These are phyloP conservation scores for Halichondria panicea DNA, from an alignment of 37 sponge, comb jelly and placozoan species.

Conservation along the genomic window DNA sequence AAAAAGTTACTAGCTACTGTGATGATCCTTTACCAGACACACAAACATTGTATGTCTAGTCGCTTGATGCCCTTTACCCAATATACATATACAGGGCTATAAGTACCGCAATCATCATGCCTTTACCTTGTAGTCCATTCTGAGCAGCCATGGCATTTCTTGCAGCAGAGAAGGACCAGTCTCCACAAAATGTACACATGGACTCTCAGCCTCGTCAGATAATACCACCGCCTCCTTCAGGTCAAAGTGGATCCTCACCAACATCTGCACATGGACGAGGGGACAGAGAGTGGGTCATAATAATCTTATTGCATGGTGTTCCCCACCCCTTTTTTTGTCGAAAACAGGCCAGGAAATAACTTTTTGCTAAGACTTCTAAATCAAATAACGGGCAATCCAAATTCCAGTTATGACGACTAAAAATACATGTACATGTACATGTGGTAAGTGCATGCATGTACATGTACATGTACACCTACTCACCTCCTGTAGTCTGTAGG, in stretches of 20 bases:
- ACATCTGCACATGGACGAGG: slow-evolving; percentile 16
- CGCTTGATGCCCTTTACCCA: not conserved
- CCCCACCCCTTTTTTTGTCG: too few relatives aligned
- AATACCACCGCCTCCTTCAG: slow-evolving; percentile 19
- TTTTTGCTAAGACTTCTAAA: too few relatives aligned
- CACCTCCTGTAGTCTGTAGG: slow-evolving; percentile 72
- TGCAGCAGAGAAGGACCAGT: slow-evolving; percentile 70
- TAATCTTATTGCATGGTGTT: not conserved
- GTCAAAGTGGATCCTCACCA: slow-evolving; percentile 60
- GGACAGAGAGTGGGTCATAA: not conserved
- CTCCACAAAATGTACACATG: slow-evolving; percentile 73
- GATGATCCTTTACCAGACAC: not conserved
- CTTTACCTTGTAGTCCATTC: slow-evolving; percentile 72
- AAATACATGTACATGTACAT: not conserved
- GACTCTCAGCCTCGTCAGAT: slow-evolving; percentile 1
- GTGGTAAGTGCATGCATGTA: not conserved
- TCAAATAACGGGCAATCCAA: too few relatives aligned
- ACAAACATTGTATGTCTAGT: not conserved
- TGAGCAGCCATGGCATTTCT: slow-evolving; percentile 75
- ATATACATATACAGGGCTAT: not conserved
- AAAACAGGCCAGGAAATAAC: too few relatives aligned
- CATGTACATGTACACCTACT: not conserved
- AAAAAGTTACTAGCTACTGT: not conserved
- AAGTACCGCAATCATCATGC: not conserved
- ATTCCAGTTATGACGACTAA: too few relatives aligned